Evolutionary conservation across 2,113 vertebrate genomes (phyloP).

Genomic region (Promerops cafer): DNA sequence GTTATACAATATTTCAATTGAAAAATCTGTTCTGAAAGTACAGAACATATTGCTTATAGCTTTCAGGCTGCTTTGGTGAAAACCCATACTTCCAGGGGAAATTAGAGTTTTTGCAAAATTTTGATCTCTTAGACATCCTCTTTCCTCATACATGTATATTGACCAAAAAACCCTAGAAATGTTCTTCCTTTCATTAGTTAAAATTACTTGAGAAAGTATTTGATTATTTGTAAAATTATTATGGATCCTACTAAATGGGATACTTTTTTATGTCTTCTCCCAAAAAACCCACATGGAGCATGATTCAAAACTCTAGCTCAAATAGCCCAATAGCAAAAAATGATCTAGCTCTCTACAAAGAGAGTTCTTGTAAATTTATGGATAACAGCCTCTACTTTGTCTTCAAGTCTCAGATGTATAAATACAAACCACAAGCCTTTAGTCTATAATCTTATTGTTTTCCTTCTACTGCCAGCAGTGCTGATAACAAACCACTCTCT

Average conservation of each 20-base stretch:
- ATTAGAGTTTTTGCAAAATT: not conserved
- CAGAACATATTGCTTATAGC: not conserved
- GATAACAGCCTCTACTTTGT: not conserved
- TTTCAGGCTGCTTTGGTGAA: not conserved
- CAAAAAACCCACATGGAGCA: fast-evolving
- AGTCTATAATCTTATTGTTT: not conserved
- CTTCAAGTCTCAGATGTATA: not conserved
- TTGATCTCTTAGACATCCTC: not conserved
- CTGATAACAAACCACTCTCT: not conserved
- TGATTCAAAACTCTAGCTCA: not conserved
- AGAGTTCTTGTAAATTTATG: not conserved
- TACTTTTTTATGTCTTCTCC: not conserved
- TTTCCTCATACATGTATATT: not conserved
- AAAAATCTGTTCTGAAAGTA: not conserved
- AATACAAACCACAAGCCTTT: not conserved
- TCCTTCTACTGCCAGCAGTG: not conserved
- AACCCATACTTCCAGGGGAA: not conserved
- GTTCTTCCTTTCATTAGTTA: not conserved
- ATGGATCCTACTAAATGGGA: not conserved
- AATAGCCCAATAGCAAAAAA: not conserved
- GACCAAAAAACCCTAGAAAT: not conserved
- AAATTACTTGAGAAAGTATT: not conserved
- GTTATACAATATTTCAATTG: not conserved
- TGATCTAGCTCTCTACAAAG: not conserved
- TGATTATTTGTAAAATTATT: not conserved